Conservation (phyloP, 2,797 vertebrate species). For the Botia kubotai region DNA sequence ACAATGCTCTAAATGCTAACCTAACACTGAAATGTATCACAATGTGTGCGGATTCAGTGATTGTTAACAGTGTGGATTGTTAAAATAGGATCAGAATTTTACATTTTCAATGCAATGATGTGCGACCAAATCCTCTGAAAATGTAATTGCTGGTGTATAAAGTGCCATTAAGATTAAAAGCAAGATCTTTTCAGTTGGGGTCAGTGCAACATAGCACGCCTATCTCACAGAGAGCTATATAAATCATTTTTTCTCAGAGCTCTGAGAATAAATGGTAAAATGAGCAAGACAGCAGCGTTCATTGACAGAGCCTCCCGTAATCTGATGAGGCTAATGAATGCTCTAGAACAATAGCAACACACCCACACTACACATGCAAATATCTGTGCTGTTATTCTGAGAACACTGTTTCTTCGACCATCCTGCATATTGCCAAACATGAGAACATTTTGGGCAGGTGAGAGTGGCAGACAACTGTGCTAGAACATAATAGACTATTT, state of each 20-base stretch:
- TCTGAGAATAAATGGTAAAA: constrained; percentile 22
- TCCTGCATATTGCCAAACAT: constrained; percentile 86
- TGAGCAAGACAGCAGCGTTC: constrained; percentile 30
- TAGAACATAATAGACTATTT: constrained; percentile 92
- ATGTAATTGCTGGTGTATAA: constrained; percentile 44
- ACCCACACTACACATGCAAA: constrained; percentile 65
- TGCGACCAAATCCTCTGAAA: constrained; percentile 51
- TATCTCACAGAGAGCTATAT: neutral
- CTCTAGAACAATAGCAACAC: constrained; percentile 67
- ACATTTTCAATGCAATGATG: constrained; percentile 41
- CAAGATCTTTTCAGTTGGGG: constrained; percentile 34
- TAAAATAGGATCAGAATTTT: constrained; percentile 36
- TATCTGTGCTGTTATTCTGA: constrained; percentile 71
- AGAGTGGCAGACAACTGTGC: constrained; percentile 87
- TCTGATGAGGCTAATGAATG: constrained; percentile 65
- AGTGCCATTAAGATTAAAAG: constrained; percentile 40
- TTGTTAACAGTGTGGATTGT: constrained; percentile 16
- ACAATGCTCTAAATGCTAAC: constrained; percentile 40
- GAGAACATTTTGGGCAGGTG: constrained; percentile 78
- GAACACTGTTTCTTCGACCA: constrained; percentile 72
- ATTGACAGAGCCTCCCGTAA: constrained; percentile 33
- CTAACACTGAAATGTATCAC: constrained; percentile 55
- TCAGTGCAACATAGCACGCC: constrained; percentile 39
- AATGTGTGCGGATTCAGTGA: constrained; percentile 14
- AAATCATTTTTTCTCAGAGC: neutral